Evolutionary conservation across 1,140 invertebrate genomes (phyloP).

Genomic region (Bursaphelenchus mucronatus): DNA sequence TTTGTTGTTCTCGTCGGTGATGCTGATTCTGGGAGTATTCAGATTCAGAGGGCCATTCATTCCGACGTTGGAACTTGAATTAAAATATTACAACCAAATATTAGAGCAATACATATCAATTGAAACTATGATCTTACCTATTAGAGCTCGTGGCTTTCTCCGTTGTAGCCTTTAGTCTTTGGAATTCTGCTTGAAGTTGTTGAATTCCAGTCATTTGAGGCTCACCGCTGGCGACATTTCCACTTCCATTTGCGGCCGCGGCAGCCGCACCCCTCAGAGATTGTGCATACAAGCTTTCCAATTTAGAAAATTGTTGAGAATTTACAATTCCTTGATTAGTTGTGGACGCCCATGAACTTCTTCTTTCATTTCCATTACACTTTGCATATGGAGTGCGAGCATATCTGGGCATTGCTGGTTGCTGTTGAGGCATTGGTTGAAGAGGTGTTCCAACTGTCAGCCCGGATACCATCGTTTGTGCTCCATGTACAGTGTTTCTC

Average conservation of each 20-base stretch:
- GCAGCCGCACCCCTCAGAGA: constrained; percentile 37
- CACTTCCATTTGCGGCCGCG: constrained; percentile 1
- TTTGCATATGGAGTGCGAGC: constrained; percentile 16
- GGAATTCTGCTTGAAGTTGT: constrained; percentile 56
- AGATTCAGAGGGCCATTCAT: constrained; percentile 19
- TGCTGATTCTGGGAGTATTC: constrained; percentile 52
- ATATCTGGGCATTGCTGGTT: constrained; percentile 30
- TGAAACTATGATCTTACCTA: constrained; percentile 11
- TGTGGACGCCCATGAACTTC: constrained; percentile 53
- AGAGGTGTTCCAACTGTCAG: constrained; percentile 1
- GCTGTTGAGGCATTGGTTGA: constrained; percentile 36
- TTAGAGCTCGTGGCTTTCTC: constrained; percentile 18
- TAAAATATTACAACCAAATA: neutral
- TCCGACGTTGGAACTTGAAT: constrained; percentile 7
- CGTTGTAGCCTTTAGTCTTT: constrained; percentile 48
- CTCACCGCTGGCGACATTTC: constrained; percentile 10
- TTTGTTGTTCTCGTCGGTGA: constrained; percentile 59
- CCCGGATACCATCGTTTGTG: neutral
- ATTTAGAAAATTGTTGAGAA: constrained; percentile 48
- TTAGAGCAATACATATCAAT: constrained; percentile 15
- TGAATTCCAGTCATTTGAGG: constrained; percentile 36
- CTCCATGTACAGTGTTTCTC: constrained; percentile 46
- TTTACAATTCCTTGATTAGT: constrained; percentile 27
- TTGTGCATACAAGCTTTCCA: constrained; percentile 44
- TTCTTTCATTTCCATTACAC: constrained; percentile 32